Evolutionary conservation across 2,797 vertebrate genomes (phyloP).

Genomic region (Periophthalmus magnuspinnatus): DNA sequence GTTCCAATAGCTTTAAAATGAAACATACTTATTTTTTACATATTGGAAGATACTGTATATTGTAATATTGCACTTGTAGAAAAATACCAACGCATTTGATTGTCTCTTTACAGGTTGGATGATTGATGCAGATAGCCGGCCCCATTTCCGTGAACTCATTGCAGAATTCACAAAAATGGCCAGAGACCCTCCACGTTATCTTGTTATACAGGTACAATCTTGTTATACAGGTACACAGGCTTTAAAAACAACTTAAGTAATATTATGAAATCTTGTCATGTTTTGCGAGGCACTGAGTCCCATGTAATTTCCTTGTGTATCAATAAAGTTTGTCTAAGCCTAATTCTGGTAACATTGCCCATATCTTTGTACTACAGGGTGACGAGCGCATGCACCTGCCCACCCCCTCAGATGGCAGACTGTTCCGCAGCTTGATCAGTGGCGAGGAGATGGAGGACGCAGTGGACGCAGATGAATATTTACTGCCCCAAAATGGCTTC

Average conservation of each 20-base stretch:
- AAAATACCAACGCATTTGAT: too few species aligned
- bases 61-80: too few species aligned
- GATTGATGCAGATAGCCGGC: conserved; percentile 97
- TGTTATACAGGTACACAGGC: conserved; percentile 90
- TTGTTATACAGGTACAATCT: conserved; percentile 97
- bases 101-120: conserved; percentile 88
- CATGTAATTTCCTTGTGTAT: too few species aligned
- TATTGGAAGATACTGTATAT: too few species aligned
- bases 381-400: conserved; percentile 94
- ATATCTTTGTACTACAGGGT: conserved; percentile 72
- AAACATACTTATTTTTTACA: too few species aligned
- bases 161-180: conserved; percentile 97
- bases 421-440: conserved; percentile 88
- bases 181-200: conserved; percentile 93
- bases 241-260: not conserved
- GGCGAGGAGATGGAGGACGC: conserved; percentile 91
- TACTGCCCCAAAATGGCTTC: conserved; percentile 91
- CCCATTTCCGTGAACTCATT: conserved; percentile 92
- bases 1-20: too few species aligned
- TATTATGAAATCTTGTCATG: not conserved
- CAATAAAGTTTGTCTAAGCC: too few species aligned
- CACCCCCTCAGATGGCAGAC: conserved; percentile 86
- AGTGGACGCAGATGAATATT: conserved; percentile 93
- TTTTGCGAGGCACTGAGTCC: too few species aligned
- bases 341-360: not conserved